These are phyloP conservation scores for Drosophila nasuta DNA, from an alignment of 1,140 invertebrate genomes.

Conservation along the genomic window DNA sequence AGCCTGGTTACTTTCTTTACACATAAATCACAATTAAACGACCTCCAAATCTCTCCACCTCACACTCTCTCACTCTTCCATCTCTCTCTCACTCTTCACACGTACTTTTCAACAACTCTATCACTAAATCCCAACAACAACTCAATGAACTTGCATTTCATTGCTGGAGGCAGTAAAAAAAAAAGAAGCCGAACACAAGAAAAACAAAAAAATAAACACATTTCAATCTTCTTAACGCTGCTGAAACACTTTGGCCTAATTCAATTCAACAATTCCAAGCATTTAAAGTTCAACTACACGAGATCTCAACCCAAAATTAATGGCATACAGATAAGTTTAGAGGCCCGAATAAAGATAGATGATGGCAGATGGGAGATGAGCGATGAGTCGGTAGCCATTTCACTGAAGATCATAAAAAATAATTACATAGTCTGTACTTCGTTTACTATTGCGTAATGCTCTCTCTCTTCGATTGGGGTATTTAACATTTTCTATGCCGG, in stretches of 20 bases:
- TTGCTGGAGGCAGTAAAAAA: slow-evolving; percentile 26
- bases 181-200: background rate
- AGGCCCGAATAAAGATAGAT: slow-evolving; percentile 25
- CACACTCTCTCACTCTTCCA: slow-evolving; percentile 2
- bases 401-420: slow-evolving; percentile 74
- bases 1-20: slow-evolving; percentile 29
- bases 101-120: slow-evolving; percentile 32
- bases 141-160: slow-evolving; percentile 65
- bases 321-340: slow-evolving; percentile 39
- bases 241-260: slow-evolving; percentile 75
- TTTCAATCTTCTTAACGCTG: slow-evolving; percentile 57
- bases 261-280: slow-evolving; percentile 62
- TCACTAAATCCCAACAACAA: slow-evolving; percentile 35
- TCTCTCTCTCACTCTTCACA: background rate
- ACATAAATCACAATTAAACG: slow-evolving; percentile 51
- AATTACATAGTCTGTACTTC: slow-evolving; percentile 66
- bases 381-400: slow-evolving; percentile 66
- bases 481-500: background rate
- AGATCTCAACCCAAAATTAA: slow-evolving; percentile 47
- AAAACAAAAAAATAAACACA: slow-evolving; percentile 48
- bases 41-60: background rate
- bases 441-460: slow-evolving; percentile 33
- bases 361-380: slow-evolving; percentile 24
- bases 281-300: slow-evolving; percentile 61
- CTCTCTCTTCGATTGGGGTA: slow-evolving; percentile 15